phyloP scores from a whole-genome alignment of 2,113 vertebrate species.

The Vulpes ferrilata region DNA sequence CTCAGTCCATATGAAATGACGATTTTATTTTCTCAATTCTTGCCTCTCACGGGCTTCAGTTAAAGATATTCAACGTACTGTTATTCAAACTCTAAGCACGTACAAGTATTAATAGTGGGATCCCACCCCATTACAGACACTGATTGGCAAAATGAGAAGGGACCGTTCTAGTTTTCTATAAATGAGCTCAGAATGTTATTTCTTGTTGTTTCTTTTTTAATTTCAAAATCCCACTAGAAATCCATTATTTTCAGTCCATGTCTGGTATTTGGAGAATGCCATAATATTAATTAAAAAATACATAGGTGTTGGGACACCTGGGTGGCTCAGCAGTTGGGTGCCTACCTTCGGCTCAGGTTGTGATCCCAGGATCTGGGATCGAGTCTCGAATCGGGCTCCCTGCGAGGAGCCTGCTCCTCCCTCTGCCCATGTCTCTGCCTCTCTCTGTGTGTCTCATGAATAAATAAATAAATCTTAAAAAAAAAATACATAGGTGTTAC shows the following conservation, averaged over 20 bases:
- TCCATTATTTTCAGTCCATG: too few species aligned
- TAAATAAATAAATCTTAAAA: too few species aligned
- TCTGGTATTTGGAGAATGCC: not conserved
- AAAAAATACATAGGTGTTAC: not conserved
- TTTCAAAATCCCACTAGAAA: not conserved
- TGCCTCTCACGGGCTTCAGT: not conserved
- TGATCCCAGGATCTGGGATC: too few species aligned
- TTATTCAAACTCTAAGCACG: not conserved
- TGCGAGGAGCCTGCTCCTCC: too few species aligned
- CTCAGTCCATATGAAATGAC: not conserved
- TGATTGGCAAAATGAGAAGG: accelerated
- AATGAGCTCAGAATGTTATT: not conserved
- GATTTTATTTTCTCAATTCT: not conserved
- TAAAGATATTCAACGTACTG: accelerated
- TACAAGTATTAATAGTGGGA: accelerated
- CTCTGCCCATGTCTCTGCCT: too few species aligned
- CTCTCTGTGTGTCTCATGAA: too few species aligned
- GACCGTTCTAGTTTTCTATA: accelerated
- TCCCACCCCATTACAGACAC: accelerated
- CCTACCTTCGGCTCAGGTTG: too few species aligned
- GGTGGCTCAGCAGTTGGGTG: too few species aligned
- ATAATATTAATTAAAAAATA: not conserved
- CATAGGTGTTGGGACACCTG: not conserved
- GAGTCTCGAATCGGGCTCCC: too few species aligned
- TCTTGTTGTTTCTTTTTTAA: not conserved